Evolutionary conservation across 2,113 vertebrate genomes (phyloP).

Genomic region (Chaetodon auriga): DNA sequence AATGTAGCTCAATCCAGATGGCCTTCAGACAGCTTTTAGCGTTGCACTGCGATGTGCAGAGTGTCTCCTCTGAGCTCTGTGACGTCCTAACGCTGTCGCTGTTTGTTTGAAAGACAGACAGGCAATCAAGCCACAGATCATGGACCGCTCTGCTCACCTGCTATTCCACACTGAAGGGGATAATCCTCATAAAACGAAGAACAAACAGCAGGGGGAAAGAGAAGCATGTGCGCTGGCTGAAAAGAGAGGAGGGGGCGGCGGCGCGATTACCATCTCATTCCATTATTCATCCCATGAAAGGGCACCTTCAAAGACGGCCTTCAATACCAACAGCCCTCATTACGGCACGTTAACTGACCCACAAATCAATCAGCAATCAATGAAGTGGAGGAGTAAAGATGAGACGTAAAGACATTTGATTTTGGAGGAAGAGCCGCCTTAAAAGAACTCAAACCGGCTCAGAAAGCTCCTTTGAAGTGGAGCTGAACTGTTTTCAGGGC

Average conservation of each 20-base stretch:
- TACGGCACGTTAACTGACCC: conserved; percentile 5
- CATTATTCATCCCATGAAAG: conserved; percentile 40
- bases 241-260: not conserved
- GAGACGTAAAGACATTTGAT: not conserved
- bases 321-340: conserved; percentile 13
- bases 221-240: not conserved
- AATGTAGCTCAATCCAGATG: conserved; percentile 42
- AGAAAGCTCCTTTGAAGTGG: not conserved
- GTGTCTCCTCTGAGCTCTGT: conserved; percentile 4
- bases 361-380: conserved; percentile 17
- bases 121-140: conserved; percentile 13
- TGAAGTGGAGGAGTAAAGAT: not conserved
- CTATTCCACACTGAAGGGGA: conserved; percentile 5
- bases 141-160: conserved; percentile 44
- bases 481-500: not conserved
- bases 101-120: conserved; percentile 26
- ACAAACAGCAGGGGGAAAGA: conserved; percentile 5
- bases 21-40: conserved; percentile 24
- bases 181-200: conserved; percentile 26
- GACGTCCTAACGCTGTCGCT: not conserved
- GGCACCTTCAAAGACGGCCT: conserved; percentile 18
- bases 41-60: not conserved
- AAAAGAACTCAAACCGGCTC: not conserved
- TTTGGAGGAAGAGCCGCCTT: not conserved
- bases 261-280: conserved; percentile 18